phyloP scores from a whole-genome alignment of 2,888 invertebrate genomes.

The Caenorhabditis becei region DNA sequence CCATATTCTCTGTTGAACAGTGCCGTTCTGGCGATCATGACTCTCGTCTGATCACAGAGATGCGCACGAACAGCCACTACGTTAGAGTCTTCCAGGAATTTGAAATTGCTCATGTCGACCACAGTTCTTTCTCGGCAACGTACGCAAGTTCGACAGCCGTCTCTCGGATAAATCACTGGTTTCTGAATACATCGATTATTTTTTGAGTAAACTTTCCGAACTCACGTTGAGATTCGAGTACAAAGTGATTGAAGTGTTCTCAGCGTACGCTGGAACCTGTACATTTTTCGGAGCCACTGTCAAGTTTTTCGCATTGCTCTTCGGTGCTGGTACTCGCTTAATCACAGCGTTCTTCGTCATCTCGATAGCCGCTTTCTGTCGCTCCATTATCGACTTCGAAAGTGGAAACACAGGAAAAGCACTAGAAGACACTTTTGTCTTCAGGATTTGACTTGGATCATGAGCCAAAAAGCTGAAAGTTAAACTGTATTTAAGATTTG shows the following conservation, averaged over 20 bases:
- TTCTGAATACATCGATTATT: conserved; percentile 29
- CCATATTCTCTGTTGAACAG: conserved; percentile 60
- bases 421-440: conserved; percentile 36
- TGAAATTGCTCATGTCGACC: conserved; percentile 50
- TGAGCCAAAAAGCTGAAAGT: conserved; percentile 10
- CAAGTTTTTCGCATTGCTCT: conserved; percentile 12
- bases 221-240: conserved; percentile 41
- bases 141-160: conserved; percentile 5
- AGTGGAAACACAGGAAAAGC: conserved; percentile 44
- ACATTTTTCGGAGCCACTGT: conserved; percentile 52
- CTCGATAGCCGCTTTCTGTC: conserved; percentile 46
- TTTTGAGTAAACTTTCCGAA: no score
- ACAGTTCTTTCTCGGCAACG: conserved; percentile 34
- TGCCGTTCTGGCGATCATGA: conserved; percentile 60
- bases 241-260: conserved; percentile 39
- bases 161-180: neutral
- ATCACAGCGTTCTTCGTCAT: conserved; percentile 42
- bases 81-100: conserved; percentile 43
- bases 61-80: conserved; percentile 49
- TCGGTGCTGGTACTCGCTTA: neutral
- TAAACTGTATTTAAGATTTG: neutral
- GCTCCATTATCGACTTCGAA: conserved; percentile 59
- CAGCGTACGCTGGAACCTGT: conserved; percentile 50
- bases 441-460: conserved; percentile 37
- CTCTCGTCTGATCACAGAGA: conserved; percentile 60